Evolutionary conservation across 2,113 vertebrate species (phyloP).

Genomic region (Aegypius monachus): DNA sequence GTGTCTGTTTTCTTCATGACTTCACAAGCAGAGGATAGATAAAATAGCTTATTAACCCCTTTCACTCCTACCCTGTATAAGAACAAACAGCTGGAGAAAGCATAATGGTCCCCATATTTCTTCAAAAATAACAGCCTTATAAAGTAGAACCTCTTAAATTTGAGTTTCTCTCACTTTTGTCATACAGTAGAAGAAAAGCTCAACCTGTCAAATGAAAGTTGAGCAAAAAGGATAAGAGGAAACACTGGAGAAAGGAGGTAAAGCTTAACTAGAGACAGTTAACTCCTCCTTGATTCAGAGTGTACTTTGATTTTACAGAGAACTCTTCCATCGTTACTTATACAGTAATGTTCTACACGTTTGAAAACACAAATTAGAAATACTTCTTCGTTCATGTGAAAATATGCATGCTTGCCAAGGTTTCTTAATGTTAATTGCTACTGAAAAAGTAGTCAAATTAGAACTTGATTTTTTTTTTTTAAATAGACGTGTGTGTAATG

Average conservation of each 20-base stretch:
- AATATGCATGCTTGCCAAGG: neutral
- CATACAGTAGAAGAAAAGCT: neutral
- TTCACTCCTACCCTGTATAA: neutral
- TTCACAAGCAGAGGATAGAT: neutral
- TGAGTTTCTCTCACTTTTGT: neutral
- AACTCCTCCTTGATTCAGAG: neutral
- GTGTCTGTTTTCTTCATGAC: neutral
- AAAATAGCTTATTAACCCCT: neutral
- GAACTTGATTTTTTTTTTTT: neutral
- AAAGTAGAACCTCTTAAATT: neutral
- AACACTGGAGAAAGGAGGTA: neutral
- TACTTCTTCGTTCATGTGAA: neutral
- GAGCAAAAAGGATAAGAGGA: neutral
- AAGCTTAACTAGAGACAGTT: neutral
- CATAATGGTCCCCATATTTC: neutral
- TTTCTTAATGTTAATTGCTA: neutral
- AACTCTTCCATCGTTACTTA: neutral
- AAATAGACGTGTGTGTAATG: neutral
- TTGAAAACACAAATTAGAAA: neutral
- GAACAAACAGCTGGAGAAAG: neutral
- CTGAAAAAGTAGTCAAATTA: neutral
- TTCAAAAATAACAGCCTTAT: neutral
- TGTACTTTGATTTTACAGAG: neutral
- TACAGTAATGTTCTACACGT: neutral
- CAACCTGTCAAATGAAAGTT: neutral